phyloP scores from a whole-genome alignment of 2,797 vertebrate species.

The Macroramphosus scolopax region DNA sequence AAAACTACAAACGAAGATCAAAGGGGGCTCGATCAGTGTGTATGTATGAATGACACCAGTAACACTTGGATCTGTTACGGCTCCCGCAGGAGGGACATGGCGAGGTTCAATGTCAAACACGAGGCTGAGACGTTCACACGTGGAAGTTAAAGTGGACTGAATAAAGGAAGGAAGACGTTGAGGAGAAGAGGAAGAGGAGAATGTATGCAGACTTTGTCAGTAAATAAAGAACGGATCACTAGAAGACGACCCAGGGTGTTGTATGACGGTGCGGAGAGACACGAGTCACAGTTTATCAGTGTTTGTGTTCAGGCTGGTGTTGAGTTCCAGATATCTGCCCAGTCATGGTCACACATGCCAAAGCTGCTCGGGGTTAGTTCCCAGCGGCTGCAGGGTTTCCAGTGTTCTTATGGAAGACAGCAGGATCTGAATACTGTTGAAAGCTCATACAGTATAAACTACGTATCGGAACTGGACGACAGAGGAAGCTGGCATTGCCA shows the following conservation, averaged over 20 bases:
- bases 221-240: too few species aligned
- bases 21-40: slow-evolving; percentile 25
- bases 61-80: too few species aligned
- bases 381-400: neutral
- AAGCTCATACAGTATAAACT: too few species aligned
- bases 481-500: neutral
- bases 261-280: too few species aligned
- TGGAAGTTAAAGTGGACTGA: too few species aligned
- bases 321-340: neutral
- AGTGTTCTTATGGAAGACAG: too few species aligned
- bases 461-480: neutral
- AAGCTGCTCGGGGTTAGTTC: too few species aligned
- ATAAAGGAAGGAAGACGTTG: neutral
- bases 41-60: neutral
- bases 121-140: neutral
- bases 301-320: neutral
- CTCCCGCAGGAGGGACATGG: too few species aligned
- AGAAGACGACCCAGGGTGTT: too few species aligned
- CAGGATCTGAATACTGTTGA: too few species aligned
- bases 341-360: neutral
- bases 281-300: neutral
- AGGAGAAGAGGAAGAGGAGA: neutral
- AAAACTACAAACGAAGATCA: slow-evolving; percentile 37
- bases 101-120: neutral
- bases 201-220: too few species aligned